Conservation (phyloP, 2,888 invertebrate genomes). For the Agriotes lineatus region DNA sequence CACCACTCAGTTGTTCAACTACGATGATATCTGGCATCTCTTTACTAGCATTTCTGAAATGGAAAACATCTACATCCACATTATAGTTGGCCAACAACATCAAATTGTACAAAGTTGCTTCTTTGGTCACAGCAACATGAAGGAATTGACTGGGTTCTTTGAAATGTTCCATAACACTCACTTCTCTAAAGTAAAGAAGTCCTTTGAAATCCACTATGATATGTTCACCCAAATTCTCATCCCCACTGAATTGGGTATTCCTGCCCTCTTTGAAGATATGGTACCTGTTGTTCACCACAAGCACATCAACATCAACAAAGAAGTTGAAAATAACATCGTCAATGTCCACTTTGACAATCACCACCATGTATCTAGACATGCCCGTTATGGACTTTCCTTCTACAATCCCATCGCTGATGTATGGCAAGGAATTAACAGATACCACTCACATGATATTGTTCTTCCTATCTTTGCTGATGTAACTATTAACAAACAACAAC, state of each 20-base stretch:
- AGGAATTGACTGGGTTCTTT: constrained; percentile 30
- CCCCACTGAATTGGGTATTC: constrained; percentile 64
- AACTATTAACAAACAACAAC: constrained; percentile 53
- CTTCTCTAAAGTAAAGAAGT: constrained; percentile 18
- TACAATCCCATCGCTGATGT: constrained; percentile 66
- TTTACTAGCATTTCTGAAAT: constrained; percentile 41
- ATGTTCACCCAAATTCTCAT: constrained; percentile 51
- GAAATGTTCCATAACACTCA: constrained; percentile 32
- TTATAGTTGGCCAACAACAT: constrained; percentile 43
- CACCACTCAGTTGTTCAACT: constrained; percentile 41
- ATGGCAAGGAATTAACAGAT: constrained; percentile 63
- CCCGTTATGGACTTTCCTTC: constrained; percentile 59
- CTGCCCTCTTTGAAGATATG: constrained; percentile 57
- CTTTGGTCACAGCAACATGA: constrained; percentile 46
- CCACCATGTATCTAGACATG: constrained; percentile 57
- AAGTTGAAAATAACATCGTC: constrained; percentile 49
- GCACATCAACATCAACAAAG: constrained; percentile 53
- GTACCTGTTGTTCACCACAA: constrained; percentile 53
- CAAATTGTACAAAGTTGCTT: constrained; percentile 46
- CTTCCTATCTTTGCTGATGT: constrained; percentile 58
- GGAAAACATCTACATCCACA: constrained; percentile 47
- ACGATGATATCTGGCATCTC: constrained; percentile 30
- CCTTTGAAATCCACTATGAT: constrained; percentile 42
- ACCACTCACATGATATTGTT: constrained; percentile 54
- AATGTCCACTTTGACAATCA: constrained; percentile 56